A percentile compares a stretch with the other conserved stretches of the same genome.
phyloP scores from a whole-genome alignment of 2,113 vertebrate species.

The Cygnus atratus region DNA sequence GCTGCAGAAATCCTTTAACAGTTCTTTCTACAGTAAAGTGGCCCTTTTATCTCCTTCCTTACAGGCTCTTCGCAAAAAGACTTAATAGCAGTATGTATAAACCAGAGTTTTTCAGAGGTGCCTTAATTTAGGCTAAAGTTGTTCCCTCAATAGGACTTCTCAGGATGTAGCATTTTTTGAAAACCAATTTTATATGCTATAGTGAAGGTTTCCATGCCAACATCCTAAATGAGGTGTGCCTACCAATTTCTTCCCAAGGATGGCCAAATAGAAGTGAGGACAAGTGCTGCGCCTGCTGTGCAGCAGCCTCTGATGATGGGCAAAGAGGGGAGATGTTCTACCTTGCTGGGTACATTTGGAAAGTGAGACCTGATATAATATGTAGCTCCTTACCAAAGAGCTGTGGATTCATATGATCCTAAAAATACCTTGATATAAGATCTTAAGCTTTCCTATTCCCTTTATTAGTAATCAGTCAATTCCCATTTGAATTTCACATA shows the following conservation, averaged over 20 bases:
- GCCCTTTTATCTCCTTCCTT: neutral
- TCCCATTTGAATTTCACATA: neutral
- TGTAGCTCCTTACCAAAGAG: neutral
- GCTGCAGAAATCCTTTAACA: conserved; percentile 5
- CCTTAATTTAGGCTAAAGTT: neutral
- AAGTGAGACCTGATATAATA: neutral
- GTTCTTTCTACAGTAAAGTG: neutral
- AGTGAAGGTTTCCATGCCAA: neutral
- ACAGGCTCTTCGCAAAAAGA: neutral
- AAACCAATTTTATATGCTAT: neutral
- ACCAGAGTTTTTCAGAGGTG: neutral
- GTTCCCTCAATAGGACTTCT: neutral
- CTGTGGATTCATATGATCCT: neutral
- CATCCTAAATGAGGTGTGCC: neutral
- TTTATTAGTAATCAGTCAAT: neutral
- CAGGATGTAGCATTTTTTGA: neutral
- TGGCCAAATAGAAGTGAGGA: neutral
- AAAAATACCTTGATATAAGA: neutral
- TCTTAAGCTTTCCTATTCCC: neutral
- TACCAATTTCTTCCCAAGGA: neutral
- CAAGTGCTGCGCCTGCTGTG: neutral
- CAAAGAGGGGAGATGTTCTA: rapidly evolving
- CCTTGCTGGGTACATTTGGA: neutral
- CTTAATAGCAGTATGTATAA: neutral
- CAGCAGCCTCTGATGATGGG: neutral